Evolutionary conservation across 2,888 invertebrate species (phyloP), one percentile per base, ranked within the genome.

Genomic region (Bibio marci): DNA sequence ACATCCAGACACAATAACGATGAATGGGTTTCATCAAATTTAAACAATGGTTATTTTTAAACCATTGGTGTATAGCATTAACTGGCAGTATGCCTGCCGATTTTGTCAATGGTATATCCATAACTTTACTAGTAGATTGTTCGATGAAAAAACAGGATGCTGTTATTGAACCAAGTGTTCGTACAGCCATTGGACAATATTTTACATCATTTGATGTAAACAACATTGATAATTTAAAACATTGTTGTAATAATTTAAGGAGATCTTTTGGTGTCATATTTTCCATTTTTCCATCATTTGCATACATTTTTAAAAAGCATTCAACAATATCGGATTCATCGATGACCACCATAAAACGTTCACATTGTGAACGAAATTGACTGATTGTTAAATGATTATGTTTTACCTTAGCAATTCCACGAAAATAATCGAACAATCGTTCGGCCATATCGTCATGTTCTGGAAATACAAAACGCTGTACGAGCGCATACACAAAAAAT

Each of bases 61-160:
- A 66, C 87, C 22, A 22, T 6, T 8, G 22, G 8, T 22, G 22
- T 22, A 22, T 8, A 22, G 8, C 22, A 8, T 4, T 22, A 22
- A 22, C 8, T 4, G 22, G 22, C 8, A 22, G 8, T 22, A 6
- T 8, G 22, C 22, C 22, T 6, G 5, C 22, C 5, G 5, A 4
- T 6, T 8, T 8, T 6, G 22, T 8, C 4, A 4, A 4, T 4
- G 5, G 5, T 6, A 4, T 8, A 22, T 22, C 8, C 4, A 4
- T 8, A 6, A 8, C 77, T 17, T 75, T 65, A 37, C 81, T 81
- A 47, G 87, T 69, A 35, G 67, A 66, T 43, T 73, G 72, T 57
- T 83, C 82, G 22, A 75, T 74, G 57, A 85, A 81, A 63, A 85
- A 87, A 55, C 86, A 86, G 14, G 85, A 79, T 48, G 73, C 71